Base-by-base conservation (phyloP, 37 sponge, comb jelly and placozoan species). In the Theonella swinhoei region DNA sequence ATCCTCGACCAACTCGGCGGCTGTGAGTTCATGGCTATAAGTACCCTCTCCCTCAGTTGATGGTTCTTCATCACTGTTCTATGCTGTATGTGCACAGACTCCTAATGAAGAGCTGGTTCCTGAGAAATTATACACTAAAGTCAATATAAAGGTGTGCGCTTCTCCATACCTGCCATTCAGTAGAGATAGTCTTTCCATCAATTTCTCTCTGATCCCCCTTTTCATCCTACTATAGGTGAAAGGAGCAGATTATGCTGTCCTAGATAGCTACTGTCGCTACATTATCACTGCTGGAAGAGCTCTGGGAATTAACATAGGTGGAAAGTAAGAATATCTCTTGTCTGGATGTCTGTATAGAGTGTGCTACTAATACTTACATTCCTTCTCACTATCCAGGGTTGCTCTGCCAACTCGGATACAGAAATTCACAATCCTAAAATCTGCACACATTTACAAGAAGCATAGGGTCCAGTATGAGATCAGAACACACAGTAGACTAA, bases 391-490 rank as follows among this genome's bases (percentile, higher is more conserved):
- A 26, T 39, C 11, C 83, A 93, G 91, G 40, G 74, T 89, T n/a
- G 88, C 87, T 20, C 88, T 92, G 42, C 94, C 94, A 0, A 89
- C 80, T n/a, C 39, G 64, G 4, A 59, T 89, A n/a, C 83, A 93
- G 76, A 95, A 95, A 62, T 93, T 84, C 84, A 93, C 96, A 30
- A 81, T 96, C 28, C 86, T 96, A 26, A 96, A 96, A 63, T 96
- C 97, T 31, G 82, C 97, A 26, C 89, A 88, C 83, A 94, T 94
- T 25, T 94, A 64, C 83, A 96, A 96, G 88, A 96, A 96, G 68
- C 97, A 96, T 65, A 63, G 96, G 32, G 95, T 89, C 29, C 96
- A 96, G 85, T 96, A 92, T 35, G 96, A 94, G 78, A 80, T 94
- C 34, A 72, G 91, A 68, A 96, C 93, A 3, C 93, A 96, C 76